Evolutionary conservation across 1,140 invertebrate genomes (phyloP), one percentile per base, ranked within the genome.

Genomic region (Amyelois transitella): DNA sequence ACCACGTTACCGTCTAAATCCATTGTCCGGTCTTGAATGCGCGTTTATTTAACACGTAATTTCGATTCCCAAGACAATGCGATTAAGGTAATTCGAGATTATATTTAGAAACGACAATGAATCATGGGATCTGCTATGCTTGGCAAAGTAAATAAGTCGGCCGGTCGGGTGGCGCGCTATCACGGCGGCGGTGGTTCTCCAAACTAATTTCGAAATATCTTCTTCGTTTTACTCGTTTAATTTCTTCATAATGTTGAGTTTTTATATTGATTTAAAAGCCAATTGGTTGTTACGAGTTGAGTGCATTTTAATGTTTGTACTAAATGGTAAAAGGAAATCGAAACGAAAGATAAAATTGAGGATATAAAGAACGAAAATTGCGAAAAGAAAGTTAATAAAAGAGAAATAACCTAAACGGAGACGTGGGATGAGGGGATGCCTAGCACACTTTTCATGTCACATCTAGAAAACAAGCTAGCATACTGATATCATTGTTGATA

Each of bases 381-480:
- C 58, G 61, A 69, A 67, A 61, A 69, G 67, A 67, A 77, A 66
- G 56, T 53, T 74, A 76, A 55, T 67, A 69, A 77, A 51, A n/a
- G 17, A 73, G 65, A 51, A 60, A 51, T 59, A 69, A 62, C 66
- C 65, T 71, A 75, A 73, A 53, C 62, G 77, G 79, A 81, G 60
- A 77, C 61, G 62, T 59, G 73, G 83, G 81, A 81, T 53, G 74
- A 70, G 75, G 81, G 76, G 66, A 73, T 65, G 64, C 80, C 78
- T 86, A 82, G 62, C 70, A 72, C 77, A 81, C 72, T 76, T 68
- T 76, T 79, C 72, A 76, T 79, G 71, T 70, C 77, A 87, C 80
- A 85, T 85, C 84, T 85, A 86, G 69, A 74, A 80, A 83, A 78
- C 77, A 88, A 88, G 85, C 85, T 83, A 77, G 80, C 81, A 87